phyloP scores from a whole-genome alignment of 2,113 vertebrate genomes.

The Hippocampus barbouri region DNA sequence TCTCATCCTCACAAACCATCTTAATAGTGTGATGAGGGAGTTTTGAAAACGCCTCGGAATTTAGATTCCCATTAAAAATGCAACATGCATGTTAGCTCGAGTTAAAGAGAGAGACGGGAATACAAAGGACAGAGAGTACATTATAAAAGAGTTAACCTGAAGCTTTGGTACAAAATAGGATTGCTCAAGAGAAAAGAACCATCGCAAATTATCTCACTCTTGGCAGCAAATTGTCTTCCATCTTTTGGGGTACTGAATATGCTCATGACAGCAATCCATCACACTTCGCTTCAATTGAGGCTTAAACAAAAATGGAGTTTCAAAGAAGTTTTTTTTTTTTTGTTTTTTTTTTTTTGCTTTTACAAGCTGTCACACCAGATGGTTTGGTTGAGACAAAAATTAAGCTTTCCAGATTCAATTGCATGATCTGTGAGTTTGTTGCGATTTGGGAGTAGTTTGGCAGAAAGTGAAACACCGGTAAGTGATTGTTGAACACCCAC shows the following conservation, averaged over 20 bases:
- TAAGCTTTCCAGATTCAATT: not conserved
- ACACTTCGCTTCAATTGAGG: not conserved
- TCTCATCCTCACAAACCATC: not conserved
- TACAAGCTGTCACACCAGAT: not conserved
- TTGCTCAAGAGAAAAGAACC: constrained; percentile 15
- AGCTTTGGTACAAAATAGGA: constrained; percentile 11
- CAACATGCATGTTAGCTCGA: not conserved
- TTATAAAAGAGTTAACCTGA: constrained; percentile 6
- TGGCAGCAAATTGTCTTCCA: constrained; percentile 34
- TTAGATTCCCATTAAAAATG: not conserved
- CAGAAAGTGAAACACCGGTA: no score
- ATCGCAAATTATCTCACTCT: constrained; percentile 15
- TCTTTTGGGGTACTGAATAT: constrained; percentile 26
- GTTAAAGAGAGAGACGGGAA: not conserved
- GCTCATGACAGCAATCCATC: constrained; percentile 11
- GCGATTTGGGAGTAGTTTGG: not conserved
- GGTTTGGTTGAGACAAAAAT: not conserved
- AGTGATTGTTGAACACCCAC: not conserved
- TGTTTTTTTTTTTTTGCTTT: not conserved
- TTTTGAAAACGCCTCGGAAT: not conserved
- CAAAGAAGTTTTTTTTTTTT: not conserved
- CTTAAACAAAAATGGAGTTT: not conserved
- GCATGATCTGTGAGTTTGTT: not conserved
- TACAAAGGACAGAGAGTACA: not conserved
- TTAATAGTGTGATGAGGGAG: not conserved